Base-by-base conservation (phyloP, 2,113 vertebrate species). In the Heterochromis multidens region DNA sequence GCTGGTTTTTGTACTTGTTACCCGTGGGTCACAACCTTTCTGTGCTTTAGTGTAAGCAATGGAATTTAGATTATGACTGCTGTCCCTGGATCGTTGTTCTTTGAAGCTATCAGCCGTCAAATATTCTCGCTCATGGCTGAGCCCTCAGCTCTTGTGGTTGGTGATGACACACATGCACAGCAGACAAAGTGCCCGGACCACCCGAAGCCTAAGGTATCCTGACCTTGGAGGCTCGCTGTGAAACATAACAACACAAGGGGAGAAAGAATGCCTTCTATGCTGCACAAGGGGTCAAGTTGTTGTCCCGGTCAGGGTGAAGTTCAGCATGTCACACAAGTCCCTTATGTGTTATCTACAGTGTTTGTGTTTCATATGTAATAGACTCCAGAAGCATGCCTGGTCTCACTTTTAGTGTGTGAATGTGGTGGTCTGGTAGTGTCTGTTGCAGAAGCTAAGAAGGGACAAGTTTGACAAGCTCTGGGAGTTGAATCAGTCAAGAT, bases 121-220 rank as follows among this genome's bases (percentile, higher is more conserved):
- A 93, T 93, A 92, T 87, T 91, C 90, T 77, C 27, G 56, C 90
- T 93, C 56, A 23, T 7, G 21, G 81, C 85, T 33, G 61, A 85
- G 92, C 87, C 84, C 80, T 93, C 86, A 74, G 83, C 80, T 90
- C 78, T 56, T 56, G 56, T 84, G 82, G 59, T 85, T 77, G 72
- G 95, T 60, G 95, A 94, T 96, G 95, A 96, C 95, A 95, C 92
- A 91, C 88, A 91, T 94, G 91, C 91, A 90, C 89, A 92, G 90
- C 91, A 95, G 94, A 95, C 94, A 94, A 93, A 93, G 91, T 92
- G 87, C 89, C 81, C 11, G 76, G 91, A 94, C 94, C 92, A 94
- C 94, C 94, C 85, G 37, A 88, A 74, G 91, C 80, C 92, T 93
- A 92, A 87, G 88, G 91, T 93, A 93, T 92, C 92, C 91, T 95